Evolutionary conservation across 2,888 invertebrate species (phyloP), one percentile per base, ranked within the genome.

Genomic region (Hydroisotoma schaefferi): DNA sequence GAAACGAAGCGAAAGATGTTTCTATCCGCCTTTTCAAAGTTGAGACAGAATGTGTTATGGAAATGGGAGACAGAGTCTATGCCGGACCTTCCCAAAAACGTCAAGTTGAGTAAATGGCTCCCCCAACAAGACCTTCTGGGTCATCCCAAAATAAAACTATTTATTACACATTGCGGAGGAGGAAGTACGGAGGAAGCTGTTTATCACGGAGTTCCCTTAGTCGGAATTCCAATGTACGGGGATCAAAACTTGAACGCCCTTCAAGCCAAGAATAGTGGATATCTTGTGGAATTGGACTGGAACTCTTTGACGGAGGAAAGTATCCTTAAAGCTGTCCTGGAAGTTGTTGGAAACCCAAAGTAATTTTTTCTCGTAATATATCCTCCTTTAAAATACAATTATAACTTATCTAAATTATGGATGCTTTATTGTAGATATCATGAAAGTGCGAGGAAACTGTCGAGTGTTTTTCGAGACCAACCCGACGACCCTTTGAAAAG

Each of bases 151-250:
- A 56, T 53, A 5, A 51, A 53, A 57, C 83, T 83, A 0, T 87
- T 86, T 72, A 80, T 88, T 68, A 84, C 85, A 0, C 88, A 89
- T 74, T 87, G 85, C 0, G 89, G 88, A 0, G 82, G 87, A 73
- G 80, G 88, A 71, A 85, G 87, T 55, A 75, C 83, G 28, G 82
- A 85, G 1, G 88, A 88, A 75, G 83, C 85, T 0, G 81, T 82
- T 1, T 81, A 83, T 69, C 82, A 82, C 64, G 86, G 84, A 4
- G 83, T 85, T 8, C 85, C 52, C 18, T 38, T 52, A 2, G 10
- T 52, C 8, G 52, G 52, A 2, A 12, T 52, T 6, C 52, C 52
- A 8, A 27, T 52, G 27, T 52, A 37, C 29, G 64, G 54, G 1
- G 64, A 64, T 23, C 64, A 64, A 25, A 27, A 25, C 1, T 1